These are phyloP conservation scores for Ramphastos sulfuratus DNA, from an alignment of 2,113 vertebrate genomes.

Conservation along the genomic window DNA sequence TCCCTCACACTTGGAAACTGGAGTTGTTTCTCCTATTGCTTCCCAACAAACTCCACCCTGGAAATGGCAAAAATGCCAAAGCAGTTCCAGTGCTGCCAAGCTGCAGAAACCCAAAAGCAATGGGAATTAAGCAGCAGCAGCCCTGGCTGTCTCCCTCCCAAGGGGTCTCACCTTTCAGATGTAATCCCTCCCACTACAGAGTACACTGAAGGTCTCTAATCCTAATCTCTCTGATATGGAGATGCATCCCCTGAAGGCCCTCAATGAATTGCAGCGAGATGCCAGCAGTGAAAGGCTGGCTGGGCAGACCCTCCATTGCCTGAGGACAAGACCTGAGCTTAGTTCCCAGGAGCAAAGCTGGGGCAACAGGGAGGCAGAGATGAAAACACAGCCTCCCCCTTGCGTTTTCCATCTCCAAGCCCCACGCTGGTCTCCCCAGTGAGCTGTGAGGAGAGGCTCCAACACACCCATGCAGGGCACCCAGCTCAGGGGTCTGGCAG, in stretches of 20 bases:
- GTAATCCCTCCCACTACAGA: not conserved
- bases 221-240: not conserved
- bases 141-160: rapidly evolving
- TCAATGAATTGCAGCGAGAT: not conserved
- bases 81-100: not conserved
- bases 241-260: not conserved
- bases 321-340: not conserved
- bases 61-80: not conserved
- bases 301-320: not conserved
- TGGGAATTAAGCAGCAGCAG: not conserved
- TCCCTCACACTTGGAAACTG: not conserved
- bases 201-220: not conserved
- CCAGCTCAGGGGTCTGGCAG: not conserved
- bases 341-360: not conserved
- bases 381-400: not conserved
- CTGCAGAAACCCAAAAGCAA: not conserved
- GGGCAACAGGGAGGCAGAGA: not conserved
- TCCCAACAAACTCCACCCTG: not conserved
- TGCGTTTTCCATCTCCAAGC: not conserved
- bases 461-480: not conserved
- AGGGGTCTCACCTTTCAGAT: not conserved
- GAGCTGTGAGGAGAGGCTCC: not conserved
- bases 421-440: not conserved
- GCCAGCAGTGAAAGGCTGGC: not conserved
- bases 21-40: not conserved